Conservation (phyloP, 2,797 vertebrate species). For the Oreochromis grahami region DNA sequence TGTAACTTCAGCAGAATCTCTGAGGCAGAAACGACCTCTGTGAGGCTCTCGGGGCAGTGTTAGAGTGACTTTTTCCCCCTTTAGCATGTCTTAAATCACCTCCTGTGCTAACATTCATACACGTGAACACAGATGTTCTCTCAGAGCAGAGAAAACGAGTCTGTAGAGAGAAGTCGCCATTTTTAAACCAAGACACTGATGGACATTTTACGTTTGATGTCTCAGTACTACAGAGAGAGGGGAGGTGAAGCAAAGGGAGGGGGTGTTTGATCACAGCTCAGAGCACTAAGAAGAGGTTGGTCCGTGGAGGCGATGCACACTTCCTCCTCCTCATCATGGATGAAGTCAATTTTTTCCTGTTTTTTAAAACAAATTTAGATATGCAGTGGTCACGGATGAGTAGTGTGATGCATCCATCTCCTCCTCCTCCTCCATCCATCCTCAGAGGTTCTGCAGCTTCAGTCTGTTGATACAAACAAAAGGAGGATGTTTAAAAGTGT, state of each 20-base stretch:
- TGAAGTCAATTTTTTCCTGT: background rate
- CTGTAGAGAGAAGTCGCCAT: background rate
- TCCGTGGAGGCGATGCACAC: background rate
- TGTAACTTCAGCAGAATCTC: background rate
- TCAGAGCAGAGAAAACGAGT: background rate
- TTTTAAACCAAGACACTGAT: background rate
- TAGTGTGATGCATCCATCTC: background rate
- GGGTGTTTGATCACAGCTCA: background rate
- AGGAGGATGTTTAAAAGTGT: background rate
- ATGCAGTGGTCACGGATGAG: background rate
- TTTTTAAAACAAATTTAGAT: background rate
- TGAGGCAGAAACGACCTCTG: background rate
- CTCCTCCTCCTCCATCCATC: background rate
- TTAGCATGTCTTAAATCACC: background rate
- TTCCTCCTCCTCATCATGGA: background rate
- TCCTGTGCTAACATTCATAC: background rate
- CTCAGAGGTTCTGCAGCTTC: constrained; percentile 40
- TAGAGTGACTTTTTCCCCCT: background rate
- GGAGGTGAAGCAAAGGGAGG: background rate
- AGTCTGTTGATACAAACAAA: constrained; percentile 68
- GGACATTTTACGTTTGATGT: background rate
- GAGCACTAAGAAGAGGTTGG: background rate
- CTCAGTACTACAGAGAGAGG: background rate
- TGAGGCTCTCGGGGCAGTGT: background rate
- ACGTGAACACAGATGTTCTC: background rate